A percentile compares a stretch with the other conserved stretches of the same genome.
Evolutionary conservation across 2,888 invertebrate genomes (phyloP).

Genomic region (Alviniconcha strummeri): DNA sequence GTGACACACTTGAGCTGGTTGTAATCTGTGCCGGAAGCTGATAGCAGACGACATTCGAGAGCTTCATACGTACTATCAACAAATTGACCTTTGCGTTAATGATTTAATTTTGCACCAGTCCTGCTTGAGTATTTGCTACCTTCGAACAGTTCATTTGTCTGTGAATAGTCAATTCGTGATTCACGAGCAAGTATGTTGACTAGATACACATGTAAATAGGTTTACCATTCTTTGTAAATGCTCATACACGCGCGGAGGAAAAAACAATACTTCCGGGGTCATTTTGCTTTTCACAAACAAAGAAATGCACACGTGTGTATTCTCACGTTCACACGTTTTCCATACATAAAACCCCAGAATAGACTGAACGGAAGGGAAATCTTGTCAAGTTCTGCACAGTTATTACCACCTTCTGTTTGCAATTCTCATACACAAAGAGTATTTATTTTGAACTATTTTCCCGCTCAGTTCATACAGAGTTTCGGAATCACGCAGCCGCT

Average conservation of each 20-base stretch:
- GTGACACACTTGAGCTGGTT: no score
- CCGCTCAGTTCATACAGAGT: slow-evolving; percentile 25
- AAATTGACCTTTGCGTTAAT: no score
- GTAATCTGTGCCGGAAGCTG: no score
- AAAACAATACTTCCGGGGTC: slow-evolving; percentile 18
- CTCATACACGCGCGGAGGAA: background rate
- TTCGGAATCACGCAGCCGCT: background rate
- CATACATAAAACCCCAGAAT: background rate
- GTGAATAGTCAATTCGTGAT: background rate
- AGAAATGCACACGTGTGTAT: background rate
- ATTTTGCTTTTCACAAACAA: background rate
- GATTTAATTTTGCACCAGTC: no score
- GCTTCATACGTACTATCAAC: no score
- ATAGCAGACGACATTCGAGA: no score
- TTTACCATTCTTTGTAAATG: background rate
- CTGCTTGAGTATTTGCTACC: no score
- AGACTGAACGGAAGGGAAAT: background rate
- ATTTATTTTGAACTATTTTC: slow-evolving; percentile 16
- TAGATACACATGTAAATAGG: background rate
- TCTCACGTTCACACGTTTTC: background rate
- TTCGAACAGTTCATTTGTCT: no score
- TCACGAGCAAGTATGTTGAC: background rate
- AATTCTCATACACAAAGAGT: background rate
- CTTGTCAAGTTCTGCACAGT: background rate
- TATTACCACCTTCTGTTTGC: background rate